Percentiles rank a stretch among this genome's conserved stretches.
Evolutionary conservation across 2,797 vertebrate genomes (phyloP).

Genomic region (Aulostomus chinensis): DNA sequence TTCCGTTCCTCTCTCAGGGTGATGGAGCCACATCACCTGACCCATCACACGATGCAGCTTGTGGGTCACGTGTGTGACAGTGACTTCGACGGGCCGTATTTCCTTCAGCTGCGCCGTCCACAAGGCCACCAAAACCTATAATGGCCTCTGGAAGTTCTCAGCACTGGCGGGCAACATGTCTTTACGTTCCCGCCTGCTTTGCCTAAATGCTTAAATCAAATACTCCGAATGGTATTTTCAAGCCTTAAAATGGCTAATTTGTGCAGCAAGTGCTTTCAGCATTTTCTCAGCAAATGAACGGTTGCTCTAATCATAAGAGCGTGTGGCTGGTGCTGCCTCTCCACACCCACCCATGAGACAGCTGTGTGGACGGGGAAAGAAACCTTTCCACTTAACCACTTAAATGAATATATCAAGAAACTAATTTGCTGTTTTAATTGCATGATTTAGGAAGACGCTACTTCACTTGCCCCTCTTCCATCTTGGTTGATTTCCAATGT

Average conservation of each 20-base stretch:
- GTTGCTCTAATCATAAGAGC: slow-evolving; percentile 85
- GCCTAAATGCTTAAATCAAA: slow-evolving; percentile 85
- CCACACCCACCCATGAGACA: slow-evolving; percentile 85
- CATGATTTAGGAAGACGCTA: slow-evolving; percentile 97
- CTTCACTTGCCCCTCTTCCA: slow-evolving; percentile 97
- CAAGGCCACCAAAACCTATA: slow-evolving; percentile 65
- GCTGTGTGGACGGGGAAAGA: slow-evolving; percentile 89
- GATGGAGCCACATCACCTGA: no score
- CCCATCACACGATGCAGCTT: no score
- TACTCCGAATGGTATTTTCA: slow-evolving; percentile 82
- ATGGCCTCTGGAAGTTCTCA: slow-evolving; percentile 76
- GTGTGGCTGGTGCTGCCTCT: slow-evolving; percentile 80
- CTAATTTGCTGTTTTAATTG: slow-evolving; percentile 99
- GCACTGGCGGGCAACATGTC: slow-evolving; percentile 77
- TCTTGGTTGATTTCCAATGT: slow-evolving; percentile 96
- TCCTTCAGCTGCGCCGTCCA: slow-evolving; percentile 53
- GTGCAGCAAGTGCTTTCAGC: slow-evolving; percentile 85
- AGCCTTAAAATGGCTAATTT: slow-evolving; percentile 85
- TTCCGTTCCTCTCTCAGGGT: no score
- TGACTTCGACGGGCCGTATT: background rate
- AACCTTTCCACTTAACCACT: slow-evolving; percentile 99
- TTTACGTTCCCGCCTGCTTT: slow-evolving; percentile 77
- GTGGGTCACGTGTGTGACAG: slow-evolving; percentile 12
- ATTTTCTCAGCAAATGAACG: slow-evolving; percentile 81
- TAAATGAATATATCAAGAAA: slow-evolving; percentile 99